phyloP scores from a whole-genome alignment of 2,888 invertebrate genomes.

The Dorcus hopei region DNA sequence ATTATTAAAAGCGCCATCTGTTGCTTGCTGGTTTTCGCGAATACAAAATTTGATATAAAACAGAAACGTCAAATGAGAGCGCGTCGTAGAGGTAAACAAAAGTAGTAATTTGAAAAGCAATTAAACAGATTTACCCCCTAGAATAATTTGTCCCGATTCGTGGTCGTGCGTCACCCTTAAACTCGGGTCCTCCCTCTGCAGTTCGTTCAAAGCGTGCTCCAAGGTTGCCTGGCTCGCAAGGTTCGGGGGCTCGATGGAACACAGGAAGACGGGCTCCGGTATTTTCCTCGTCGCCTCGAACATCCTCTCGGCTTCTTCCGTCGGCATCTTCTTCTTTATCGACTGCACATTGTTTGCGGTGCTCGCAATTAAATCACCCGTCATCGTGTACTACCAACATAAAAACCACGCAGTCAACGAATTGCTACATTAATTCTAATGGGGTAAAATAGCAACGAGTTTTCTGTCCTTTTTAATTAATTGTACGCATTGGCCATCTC shows the following conservation, averaged over 20 bases:
- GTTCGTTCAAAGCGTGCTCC: slow-evolving; percentile 75
- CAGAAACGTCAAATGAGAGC: no score
- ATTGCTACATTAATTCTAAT: no score
- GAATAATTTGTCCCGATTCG: slow-evolving; percentile 83
- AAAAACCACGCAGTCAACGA: no score
- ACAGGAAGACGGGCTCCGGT: slow-evolving; percentile 95
- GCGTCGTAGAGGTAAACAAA: no score
- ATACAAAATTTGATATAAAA: no score
- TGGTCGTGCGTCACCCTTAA: slow-evolving; percentile 69
- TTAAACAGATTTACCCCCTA: slow-evolving; percentile 73
- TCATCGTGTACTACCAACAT: slow-evolving; percentile 58
- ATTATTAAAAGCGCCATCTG: no score
- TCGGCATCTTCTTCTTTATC: slow-evolving; percentile 54
- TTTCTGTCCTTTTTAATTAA: no score
- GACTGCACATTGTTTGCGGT: slow-evolving; percentile 56
- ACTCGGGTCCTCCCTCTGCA: slow-evolving; percentile 91
- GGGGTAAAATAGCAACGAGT: no score
- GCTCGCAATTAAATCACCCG: slow-evolving; percentile 72
- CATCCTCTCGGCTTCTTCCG: slow-evolving; percentile 40
- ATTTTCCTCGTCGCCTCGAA: slow-evolving; percentile 62
- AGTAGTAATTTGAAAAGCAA: no score
- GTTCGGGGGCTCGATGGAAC: slow-evolving; percentile 91
- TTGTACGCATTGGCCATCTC: no score
- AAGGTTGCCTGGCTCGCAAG: slow-evolving; percentile 68
- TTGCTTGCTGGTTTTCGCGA: no score